Conservation (phyloP, 2,113 vertebrate genomes). For the Bagarius yarrelli region DNA sequence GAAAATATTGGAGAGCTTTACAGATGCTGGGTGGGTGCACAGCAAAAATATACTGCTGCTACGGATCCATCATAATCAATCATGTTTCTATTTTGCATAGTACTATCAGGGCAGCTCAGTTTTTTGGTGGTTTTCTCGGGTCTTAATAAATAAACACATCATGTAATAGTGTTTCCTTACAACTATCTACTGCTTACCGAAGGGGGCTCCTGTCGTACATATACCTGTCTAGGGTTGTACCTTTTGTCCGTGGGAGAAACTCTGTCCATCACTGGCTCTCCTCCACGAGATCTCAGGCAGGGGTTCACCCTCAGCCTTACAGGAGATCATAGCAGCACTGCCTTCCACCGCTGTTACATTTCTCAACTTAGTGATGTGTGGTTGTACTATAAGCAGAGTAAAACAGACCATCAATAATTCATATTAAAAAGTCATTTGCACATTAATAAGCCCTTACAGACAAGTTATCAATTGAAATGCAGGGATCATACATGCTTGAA, state of each 20-base stretch:
- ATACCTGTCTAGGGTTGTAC: slow-evolving; percentile 65
- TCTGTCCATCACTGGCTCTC: slow-evolving; percentile 82
- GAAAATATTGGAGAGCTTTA: neutral
- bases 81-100: neutral
- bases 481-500: slow-evolving; percentile 23
- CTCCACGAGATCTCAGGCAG: slow-evolving; percentile 94
- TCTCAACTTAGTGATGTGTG: slow-evolving; percentile 92
- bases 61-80: neutral
- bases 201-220: neutral
- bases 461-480: neutral
- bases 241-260: slow-evolving; percentile 88
- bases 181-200: neutral
- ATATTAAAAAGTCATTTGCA: neutral
- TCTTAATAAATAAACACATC: neutral
- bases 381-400: slow-evolving; percentile 80
- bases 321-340: slow-evolving; percentile 85
- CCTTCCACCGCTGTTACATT: slow-evolving; percentile 92
- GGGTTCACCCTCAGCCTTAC: slow-evolving; percentile 94
- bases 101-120: neutral
- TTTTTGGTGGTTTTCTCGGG: neutral
- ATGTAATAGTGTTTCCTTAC: neutral
- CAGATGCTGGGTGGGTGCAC: neutral
- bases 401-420: neutral
- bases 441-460: neutral
- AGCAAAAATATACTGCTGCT: slow-evolving; percentile 21